These are phyloP conservation scores for Ormyrus nitidulus DNA, from an alignment of 2,888 invertebrate species.

Conservation along the genomic window DNA sequence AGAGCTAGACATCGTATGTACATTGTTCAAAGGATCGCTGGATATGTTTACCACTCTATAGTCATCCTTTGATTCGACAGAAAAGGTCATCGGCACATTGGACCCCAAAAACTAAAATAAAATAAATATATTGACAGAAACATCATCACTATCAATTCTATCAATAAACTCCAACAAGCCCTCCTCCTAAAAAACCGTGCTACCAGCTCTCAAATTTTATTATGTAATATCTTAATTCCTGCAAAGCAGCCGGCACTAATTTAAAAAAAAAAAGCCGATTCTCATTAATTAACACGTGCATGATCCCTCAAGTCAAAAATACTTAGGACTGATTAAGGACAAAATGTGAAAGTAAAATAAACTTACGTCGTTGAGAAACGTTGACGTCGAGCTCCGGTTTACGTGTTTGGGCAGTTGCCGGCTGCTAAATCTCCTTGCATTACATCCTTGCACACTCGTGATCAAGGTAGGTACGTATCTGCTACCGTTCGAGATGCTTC, in stretches of 20 bases:
- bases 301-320: too few species aligned
- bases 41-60: background rate
- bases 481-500: constrained; percentile 75
- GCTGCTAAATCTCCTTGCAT: constrained; percentile 32
- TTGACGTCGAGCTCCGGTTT: constrained; percentile 72
- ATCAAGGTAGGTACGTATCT: constrained; percentile 42
- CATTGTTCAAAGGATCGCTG: background rate
- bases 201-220: too few species aligned
- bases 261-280: too few species aligned
- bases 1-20: constrained; percentile 6
- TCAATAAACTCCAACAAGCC: too few species aligned
- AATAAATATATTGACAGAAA: background rate
- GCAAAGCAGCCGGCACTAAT: too few species aligned
- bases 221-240: too few species aligned
- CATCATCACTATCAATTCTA: too few species aligned
- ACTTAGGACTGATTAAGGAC: background rate
- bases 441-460: constrained; percentile 38
- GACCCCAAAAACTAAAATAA: constrained; percentile 45
- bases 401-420: constrained; percentile 75
- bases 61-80: constrained; percentile 8
- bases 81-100: background rate
- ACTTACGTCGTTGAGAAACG: constrained; percentile 78
- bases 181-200: too few species aligned
- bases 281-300: too few species aligned
- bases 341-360: background rate